A percentile compares a stretch with the other conserved stretches of the same genome.
Conservation (phyloP, 2,113 vertebrate genomes). For the Macrotus californicus region DNA sequence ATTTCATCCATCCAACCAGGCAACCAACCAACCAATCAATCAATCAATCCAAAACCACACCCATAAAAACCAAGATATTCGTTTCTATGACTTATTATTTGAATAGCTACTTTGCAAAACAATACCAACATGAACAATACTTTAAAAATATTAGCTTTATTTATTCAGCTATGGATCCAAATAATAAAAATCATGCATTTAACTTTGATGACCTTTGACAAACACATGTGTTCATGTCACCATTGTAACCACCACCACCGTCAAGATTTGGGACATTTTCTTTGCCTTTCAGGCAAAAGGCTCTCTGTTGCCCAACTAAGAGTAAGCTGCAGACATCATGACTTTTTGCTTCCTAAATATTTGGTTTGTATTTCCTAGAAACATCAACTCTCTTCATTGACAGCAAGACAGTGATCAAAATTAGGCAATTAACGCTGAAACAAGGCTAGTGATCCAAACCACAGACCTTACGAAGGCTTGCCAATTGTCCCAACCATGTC, state of each 20-base stretch:
- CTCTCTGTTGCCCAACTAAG: background rate
- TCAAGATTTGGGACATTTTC: background rate
- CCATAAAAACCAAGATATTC: background rate
- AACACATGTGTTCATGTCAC: background rate
- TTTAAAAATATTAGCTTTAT: background rate
- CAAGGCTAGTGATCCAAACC: background rate
- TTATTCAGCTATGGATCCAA: background rate
- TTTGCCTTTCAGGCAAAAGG: background rate
- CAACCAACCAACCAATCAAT: background rate
- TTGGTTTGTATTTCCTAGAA: conserved; percentile 6
- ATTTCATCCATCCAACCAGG: background rate
- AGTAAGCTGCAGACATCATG: background rate
- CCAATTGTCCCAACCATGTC: background rate
- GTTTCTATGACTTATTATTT: background rate
- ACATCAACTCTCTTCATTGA: background rate
- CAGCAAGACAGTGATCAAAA: background rate
- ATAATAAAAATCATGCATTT: background rate
- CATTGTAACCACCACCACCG: background rate
- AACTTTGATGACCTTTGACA: background rate
- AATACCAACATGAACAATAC: background rate
- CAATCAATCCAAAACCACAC: background rate
- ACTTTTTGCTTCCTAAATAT: background rate
- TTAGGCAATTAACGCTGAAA: background rate
- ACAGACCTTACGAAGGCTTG: background rate
- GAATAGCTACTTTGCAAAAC: background rate